phyloP scores from a whole-genome alignment of 2,797 vertebrate genomes.

The Momotus momota region DNA sequence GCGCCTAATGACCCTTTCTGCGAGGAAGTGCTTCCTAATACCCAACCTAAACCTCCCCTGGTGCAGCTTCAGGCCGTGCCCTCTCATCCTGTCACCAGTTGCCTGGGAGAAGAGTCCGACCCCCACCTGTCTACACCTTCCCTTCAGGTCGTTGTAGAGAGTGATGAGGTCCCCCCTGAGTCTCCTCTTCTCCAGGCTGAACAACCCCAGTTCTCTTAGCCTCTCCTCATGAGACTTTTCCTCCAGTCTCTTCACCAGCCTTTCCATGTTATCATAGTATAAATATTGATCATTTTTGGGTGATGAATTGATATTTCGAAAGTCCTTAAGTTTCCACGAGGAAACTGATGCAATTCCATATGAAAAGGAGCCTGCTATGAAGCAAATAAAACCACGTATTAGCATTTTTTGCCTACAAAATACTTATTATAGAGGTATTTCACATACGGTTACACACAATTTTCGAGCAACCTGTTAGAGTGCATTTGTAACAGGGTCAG shows the following conservation, averaged over 20 bases:
- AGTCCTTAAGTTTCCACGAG: background rate
- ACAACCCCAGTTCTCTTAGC: too few species aligned
- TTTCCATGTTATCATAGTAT: background rate
- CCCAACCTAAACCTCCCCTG: too few species aligned
- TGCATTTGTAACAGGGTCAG: background rate
- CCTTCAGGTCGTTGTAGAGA: too few species aligned
- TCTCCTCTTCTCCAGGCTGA: too few species aligned
- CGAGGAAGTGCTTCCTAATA: too few species aligned
- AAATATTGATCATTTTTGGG: background rate
- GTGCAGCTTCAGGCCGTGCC: too few species aligned
- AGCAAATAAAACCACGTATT: background rate
- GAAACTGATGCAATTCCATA: background rate
- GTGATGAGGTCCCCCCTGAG: too few species aligned
- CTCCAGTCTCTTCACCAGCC: background rate
- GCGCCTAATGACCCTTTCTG: too few species aligned
- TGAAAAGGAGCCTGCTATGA: background rate
- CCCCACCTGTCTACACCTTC: too few species aligned
- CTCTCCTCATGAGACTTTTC: too few species aligned
- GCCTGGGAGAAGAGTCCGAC: too few species aligned
- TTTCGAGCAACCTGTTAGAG: background rate
- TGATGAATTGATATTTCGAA: background rate
- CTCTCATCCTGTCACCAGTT: too few species aligned
- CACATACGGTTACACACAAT: background rate
- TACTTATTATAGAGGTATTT: background rate
- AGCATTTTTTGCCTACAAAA: background rate